Evolutionary conservation across 2,888 invertebrate genomes (phyloP).

Genomic region (Arge pagana): DNA sequence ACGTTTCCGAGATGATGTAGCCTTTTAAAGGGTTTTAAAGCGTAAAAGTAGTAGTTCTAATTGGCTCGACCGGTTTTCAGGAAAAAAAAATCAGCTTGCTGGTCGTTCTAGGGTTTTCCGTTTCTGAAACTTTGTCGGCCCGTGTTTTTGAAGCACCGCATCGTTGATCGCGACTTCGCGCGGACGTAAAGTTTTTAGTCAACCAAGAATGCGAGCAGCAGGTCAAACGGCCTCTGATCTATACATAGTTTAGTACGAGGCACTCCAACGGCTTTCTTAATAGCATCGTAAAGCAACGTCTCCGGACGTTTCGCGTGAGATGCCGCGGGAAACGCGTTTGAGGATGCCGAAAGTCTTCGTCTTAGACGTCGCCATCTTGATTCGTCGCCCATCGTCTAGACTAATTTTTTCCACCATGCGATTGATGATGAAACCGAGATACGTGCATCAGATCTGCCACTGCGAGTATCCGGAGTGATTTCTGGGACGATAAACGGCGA

Average conservation of each 20-base stretch:
- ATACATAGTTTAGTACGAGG: conserved; percentile 45
- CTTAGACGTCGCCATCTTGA: not conserved
- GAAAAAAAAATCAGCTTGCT: too few relatives aligned
- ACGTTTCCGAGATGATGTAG: too few relatives aligned
- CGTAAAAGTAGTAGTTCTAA: too few relatives aligned
- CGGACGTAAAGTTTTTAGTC: too few relatives aligned
- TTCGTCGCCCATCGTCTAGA: not conserved
- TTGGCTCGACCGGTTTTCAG: too few relatives aligned
- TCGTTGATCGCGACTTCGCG: too few relatives aligned
- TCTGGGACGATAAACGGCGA: conserved; percentile 81
- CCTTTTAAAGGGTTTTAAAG: too few relatives aligned
- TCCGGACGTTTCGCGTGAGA: conserved; percentile 23
- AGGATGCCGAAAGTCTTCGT: too few relatives aligned
- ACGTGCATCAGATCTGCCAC: conserved; percentile 69
- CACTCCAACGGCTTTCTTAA: conserved; percentile 30
- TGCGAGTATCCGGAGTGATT: conserved; percentile 89
- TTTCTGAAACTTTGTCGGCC: too few relatives aligned
- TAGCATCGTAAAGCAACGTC: conserved; percentile 31
- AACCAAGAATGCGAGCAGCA: conserved; percentile 7
- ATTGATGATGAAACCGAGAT: too few relatives aligned
- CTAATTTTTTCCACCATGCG: not conserved
- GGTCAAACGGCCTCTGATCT: conserved; percentile 39
- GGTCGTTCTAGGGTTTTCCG: too few relatives aligned
- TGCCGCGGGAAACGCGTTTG: conserved; percentile 24
- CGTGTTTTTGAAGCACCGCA: too few relatives aligned